Percentiles rank a stretch among this genome's conserved stretches.
phyloP scores from a whole-genome alignment of 2,113 vertebrate genomes.

The Melanocharis versteri region DNA sequence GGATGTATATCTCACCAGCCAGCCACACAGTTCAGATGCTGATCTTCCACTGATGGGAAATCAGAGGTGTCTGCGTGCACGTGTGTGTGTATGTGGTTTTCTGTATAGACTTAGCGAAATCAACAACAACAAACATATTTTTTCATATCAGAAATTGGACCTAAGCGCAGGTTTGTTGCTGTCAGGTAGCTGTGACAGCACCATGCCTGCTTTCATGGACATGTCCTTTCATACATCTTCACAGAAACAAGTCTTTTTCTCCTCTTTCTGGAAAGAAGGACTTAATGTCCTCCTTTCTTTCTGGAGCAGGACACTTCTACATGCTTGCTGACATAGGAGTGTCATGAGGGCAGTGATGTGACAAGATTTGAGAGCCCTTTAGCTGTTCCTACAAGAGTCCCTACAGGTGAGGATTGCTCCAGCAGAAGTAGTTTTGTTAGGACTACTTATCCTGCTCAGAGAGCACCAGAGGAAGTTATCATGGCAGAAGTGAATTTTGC shows the following conservation, averaged over 20 bases:
- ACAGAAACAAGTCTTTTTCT: not conserved
- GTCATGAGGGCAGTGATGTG: not conserved
- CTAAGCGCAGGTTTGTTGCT: not conserved
- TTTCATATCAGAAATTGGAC: not conserved
- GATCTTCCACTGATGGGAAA: not conserved
- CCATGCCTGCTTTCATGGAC: accelerated
- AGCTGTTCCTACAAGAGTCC: not conserved
- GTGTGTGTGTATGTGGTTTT: not conserved
- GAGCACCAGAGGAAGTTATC: not conserved
- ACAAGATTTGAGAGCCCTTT: not conserved
- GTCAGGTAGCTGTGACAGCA: not conserved
- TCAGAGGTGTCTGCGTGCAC: accelerated
- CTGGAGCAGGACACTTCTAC: not conserved
- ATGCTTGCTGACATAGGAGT: not conserved
- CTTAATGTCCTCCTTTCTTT: not conserved
- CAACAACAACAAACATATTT: not conserved
- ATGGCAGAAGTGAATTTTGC: not conserved
- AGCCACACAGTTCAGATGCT: not conserved
- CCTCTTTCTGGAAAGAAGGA: not conserved
- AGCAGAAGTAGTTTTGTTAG: not conserved
- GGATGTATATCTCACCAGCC: not conserved
- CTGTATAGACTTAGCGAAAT: not conserved
- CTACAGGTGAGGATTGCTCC: not conserved
- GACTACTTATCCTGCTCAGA: not conserved
- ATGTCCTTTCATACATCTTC: not conserved